Base-by-base conservation (phyloP, 2,888 invertebrate species). In the Eurois occulta region DNA sequence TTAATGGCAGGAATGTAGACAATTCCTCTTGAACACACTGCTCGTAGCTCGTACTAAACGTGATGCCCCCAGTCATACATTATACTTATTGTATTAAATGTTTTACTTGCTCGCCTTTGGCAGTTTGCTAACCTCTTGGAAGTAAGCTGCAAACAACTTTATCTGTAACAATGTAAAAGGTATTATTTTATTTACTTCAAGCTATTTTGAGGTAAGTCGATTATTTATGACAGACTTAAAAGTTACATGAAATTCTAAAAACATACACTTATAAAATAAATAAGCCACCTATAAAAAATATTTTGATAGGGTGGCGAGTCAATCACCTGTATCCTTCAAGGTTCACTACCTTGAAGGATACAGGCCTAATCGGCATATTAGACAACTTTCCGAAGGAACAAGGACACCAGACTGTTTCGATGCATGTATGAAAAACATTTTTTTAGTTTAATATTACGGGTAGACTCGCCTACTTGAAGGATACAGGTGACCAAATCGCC, bases 121-220 rank as follows among this genome's bases (percentile, higher is more conserved):
- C 48, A 97, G 95, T 88, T 97, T 97, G 78, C 97, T 95, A 35
- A 98, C 97, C 97, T 99, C 99, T 91, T 98, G 97, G 80, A 99
- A 95, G 94, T 99, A 99, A 38, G 99, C 98, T 52, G 98, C 99
- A 90, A 99, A 97, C 75, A 99, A 95, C 96, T 99, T 99, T 3
- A 99, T 99, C 99, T 99, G 97, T 81, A 98, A 98, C 72, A 89
- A 88, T 93, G 91, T 84, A 78, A 78, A 32, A 28, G 11, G 24
- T 21, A 35, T 38, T 24, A 38, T 24, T 64, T 64, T 24, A 64
- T 21, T 35, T 62, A 62, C 32, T 58, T 28, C 18, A 18, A 16
- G 18, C 2, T 8, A 28, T 58, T 58, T 58, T 38, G 38, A 64
- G 11, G 24, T 18, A 8, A 60, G 18, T 21, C 24, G 35, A 6